Conservation (phyloP, 2,797 vertebrate species). For the Rallus crepitans region DNA sequence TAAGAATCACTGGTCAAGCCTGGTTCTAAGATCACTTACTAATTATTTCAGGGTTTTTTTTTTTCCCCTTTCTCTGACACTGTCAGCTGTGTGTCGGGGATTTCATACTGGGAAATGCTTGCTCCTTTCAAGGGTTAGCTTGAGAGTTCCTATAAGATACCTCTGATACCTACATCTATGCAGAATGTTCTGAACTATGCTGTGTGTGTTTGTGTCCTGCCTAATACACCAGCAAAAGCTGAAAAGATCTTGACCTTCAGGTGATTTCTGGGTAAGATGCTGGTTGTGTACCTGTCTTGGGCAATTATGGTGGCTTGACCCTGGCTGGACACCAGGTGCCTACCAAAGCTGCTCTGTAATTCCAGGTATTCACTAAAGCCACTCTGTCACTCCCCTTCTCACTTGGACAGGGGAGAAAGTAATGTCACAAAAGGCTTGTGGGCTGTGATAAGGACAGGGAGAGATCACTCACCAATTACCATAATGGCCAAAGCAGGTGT, state of each 20-base stretch:
- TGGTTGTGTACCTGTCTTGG: not conserved
- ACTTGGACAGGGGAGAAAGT: too few relatives aligned
- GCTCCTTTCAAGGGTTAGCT: not conserved
- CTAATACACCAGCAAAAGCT: not conserved
- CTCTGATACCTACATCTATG: not conserved
- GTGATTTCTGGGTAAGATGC: not conserved
- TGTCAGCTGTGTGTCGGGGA: not conserved
- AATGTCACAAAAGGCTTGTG: too few relatives aligned
- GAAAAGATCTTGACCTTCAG: not conserved
- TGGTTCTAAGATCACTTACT: not conserved
- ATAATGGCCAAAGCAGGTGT: too few relatives aligned
- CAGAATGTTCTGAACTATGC: not conserved
- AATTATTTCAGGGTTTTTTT: not conserved
- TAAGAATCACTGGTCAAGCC: conserved; percentile 71
- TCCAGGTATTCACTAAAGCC: too few relatives aligned
- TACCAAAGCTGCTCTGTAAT: too few relatives aligned
- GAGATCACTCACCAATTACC: too few relatives aligned
- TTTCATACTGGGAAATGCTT: not conserved
- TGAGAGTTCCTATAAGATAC: not conserved
- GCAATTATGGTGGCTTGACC: too few relatives aligned
- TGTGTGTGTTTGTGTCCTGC: not conserved
- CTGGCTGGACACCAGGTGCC: too few relatives aligned
- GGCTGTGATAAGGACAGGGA: too few relatives aligned
- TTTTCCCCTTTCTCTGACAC: not conserved
- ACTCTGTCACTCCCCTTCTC: too few relatives aligned